Evolutionary conservation across 2,113 vertebrate species (phyloP), one percentile per base, ranked within the genome.

Genomic region (Callopanchax toddi): DNA sequence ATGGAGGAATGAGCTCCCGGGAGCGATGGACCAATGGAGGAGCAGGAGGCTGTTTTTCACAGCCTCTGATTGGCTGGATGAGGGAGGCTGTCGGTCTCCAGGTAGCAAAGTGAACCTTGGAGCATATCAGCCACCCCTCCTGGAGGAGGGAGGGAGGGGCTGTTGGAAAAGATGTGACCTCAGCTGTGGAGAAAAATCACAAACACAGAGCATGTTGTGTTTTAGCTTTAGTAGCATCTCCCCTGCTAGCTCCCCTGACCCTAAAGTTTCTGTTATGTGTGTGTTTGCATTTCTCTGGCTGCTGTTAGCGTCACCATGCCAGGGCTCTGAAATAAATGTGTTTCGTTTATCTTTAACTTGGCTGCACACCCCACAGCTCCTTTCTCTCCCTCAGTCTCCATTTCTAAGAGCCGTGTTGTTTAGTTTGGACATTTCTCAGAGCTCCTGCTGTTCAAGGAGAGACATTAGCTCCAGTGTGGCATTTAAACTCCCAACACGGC

Each of bases 81-180:
- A 51, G 45, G 49, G 73, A 83, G 82, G 74, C 67, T 49, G 86
- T 84, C 88, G 83, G 91, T 91, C 89, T 93, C 92, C 88, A 91
- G 91, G 91, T 92, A 90, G 88, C 89, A 74, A 76, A 81, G 71
- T 83, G 80, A 84, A 84, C 84, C 75, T 75, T 48, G 62, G 71
- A 83, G 88, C 80, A 64, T 76, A 76, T 90, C 79, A 86, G 67
- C 62, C 61, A 61, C 64, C 81, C 63, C 59, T 77, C 55, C 73
- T 67, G 5, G 29, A 71, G 66, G 71, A 67, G 54, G 66, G 25
- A 66, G 69, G 10, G 36, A 32, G 29, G 29, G 61, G 72, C 51
- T 50, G 46, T 23, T 55, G 39, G 59, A 46, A 42, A 60, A 68
- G 55, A 59, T 68, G 45, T 81, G 82, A 86, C 81, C 81, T 86